phyloP scores from a whole-genome alignment of 2,113 vertebrate species.

The Vulpes vulpes region DNA sequence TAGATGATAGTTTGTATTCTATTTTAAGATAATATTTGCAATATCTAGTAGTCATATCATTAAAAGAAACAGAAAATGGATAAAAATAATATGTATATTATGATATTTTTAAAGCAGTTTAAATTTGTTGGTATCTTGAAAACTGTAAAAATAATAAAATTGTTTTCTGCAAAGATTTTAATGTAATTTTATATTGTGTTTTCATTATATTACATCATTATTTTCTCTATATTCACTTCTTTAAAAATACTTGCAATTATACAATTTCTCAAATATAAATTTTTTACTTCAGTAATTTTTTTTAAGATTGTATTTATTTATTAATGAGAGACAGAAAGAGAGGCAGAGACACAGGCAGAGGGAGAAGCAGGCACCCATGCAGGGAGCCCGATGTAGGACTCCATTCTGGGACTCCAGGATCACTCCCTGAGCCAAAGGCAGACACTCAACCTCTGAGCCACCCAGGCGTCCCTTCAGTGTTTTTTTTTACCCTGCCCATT shows the following conservation, averaged over 20 bases:
- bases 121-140: slow-evolving; percentile 35
- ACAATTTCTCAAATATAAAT: background rate
- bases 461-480: background rate
- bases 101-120: background rate
- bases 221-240: background rate
- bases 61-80: slow-evolving; percentile 47
- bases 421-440: too few species aligned
- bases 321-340: too few species aligned
- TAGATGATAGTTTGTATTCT: background rate
- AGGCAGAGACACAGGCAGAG: too few species aligned
- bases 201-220: background rate
- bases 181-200: background rate
- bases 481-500: background rate
- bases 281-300: background rate
- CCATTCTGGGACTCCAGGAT: too few species aligned
- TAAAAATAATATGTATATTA: background rate
- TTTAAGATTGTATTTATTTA: too few species aligned
- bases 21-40: background rate
- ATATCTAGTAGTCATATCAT: background rate
- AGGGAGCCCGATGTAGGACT: too few species aligned
- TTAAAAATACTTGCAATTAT: background rate
- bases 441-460: too few species aligned
- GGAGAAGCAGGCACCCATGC: too few species aligned
- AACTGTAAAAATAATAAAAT: background rate
- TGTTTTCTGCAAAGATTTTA: background rate